A percentile compares a stretch with the other conserved stretches of the same genome.
Conservation (phyloP, 1,140 invertebrate species). For the Drosophila micromelanica region DNA sequence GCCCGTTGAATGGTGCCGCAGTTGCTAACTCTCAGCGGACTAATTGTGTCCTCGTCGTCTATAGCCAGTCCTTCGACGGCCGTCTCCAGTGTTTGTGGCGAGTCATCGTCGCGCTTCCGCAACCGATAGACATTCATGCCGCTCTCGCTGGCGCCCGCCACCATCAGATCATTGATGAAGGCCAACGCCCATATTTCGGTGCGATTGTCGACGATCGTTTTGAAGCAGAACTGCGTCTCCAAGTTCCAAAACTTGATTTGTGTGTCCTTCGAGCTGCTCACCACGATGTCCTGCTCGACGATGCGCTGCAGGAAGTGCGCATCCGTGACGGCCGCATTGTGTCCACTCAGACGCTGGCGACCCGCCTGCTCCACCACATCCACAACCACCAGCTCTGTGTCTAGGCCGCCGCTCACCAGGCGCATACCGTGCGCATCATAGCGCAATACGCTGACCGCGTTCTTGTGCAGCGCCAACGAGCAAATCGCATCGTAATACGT, state of each 20-base stretch:
- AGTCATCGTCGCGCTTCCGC: constrained; percentile 84
- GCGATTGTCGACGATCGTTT: constrained; percentile 93
- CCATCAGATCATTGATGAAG: constrained; percentile 91
- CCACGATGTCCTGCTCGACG: constrained; percentile 87
- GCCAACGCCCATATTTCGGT: constrained; percentile 94
- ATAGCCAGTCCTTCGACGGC: constrained; percentile 85
- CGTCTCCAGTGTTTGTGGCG: constrained; percentile 85
- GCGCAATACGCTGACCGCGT: constrained; percentile 91
- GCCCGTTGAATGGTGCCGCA: constrained; percentile 91
- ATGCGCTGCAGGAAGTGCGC: constrained; percentile 90
- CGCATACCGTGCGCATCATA: constrained; percentile 87
- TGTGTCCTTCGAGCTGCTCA: constrained; percentile 97
- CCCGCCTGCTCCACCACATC: constrained; percentile 96
- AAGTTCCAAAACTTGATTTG: constrained; percentile 99
- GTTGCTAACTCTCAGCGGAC: constrained; percentile 90
- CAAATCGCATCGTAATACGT: constrained; percentile 86
- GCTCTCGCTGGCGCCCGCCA: constrained; percentile 94
- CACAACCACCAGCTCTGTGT: constrained; percentile 97
- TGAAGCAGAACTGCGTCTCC: constrained; percentile 97
- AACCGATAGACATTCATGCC: constrained; percentile 94
- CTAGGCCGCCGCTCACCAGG: constrained; percentile 85
- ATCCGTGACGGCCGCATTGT: constrained; percentile 96
- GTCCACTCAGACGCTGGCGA: constrained; percentile 94
- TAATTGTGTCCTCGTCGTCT: constrained; percentile 81
- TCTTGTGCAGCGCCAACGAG: constrained; percentile 95